phyloP scores from a whole-genome alignment of 2,113 vertebrate species.

The Cebidichthys violaceus region DNA sequence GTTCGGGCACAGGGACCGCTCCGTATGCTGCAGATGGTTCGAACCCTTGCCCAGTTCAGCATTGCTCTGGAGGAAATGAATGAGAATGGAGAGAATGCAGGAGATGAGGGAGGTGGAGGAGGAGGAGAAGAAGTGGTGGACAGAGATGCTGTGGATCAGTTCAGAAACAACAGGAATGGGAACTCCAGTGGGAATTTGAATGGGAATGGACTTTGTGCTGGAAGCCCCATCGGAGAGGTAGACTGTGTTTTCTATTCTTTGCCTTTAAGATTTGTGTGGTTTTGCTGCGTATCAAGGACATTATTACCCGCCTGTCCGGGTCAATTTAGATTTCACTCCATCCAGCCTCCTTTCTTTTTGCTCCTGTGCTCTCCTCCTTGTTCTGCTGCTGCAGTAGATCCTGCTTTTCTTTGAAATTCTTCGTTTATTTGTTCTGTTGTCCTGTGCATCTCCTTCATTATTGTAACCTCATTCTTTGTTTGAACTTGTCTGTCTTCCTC shows the following conservation, averaged over 20 bases:
- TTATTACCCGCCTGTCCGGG: slow-evolving; percentile 14
- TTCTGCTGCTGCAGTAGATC: background rate
- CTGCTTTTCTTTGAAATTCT: slow-evolving; percentile 1
- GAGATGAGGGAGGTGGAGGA: slow-evolving; percentile 78
- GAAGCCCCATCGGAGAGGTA: slow-evolving; percentile 83
- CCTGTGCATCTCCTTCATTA: background rate
- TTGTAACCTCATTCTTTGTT: background rate
- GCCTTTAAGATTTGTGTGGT: slow-evolving; percentile 15
- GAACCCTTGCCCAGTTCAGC: slow-evolving; percentile 97
- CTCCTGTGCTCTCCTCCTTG: background rate
- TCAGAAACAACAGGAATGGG: slow-evolving; percentile 67
- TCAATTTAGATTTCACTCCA: slow-evolving; percentile 21
- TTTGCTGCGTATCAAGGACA: slow-evolving; percentile 10
- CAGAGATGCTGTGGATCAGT: slow-evolving; percentile 65
- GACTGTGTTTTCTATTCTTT: slow-evolving; percentile 23
- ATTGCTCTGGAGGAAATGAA: slow-evolving; percentile 98
- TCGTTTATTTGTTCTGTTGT: background rate
- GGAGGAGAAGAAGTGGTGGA: slow-evolving; percentile 66
- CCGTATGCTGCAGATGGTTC: slow-evolving; percentile 99
- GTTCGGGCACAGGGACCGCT: slow-evolving; percentile 40
- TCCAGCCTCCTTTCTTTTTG: slow-evolving; percentile 12
- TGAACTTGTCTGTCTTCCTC: slow-evolving; percentile 9
- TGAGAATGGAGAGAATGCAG: slow-evolving; percentile 87
- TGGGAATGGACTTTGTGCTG: slow-evolving; percentile 67
- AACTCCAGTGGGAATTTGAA: slow-evolving; percentile 68